phyloP scores from a whole-genome alignment of 2,113 vertebrate species.

The Protobothrops mucrosquamatus region DNA sequence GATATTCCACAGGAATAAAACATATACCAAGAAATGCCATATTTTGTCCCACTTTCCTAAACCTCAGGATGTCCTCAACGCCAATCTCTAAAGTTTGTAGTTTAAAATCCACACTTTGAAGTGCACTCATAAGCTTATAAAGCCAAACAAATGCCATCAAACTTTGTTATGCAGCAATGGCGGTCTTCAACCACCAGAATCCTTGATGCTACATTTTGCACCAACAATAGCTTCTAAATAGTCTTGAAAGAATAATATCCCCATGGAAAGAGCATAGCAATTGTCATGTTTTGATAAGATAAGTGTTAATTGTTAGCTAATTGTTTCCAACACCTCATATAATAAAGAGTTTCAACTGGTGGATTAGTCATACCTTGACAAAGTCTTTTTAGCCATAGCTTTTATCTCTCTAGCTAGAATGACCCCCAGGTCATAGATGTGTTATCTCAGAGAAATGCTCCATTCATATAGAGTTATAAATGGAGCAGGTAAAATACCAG shows the following conservation, averaged over 20 bases:
- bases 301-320: background rate
- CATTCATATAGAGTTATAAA: background rate
- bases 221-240: background rate
- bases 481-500: background rate
- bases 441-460: background rate
- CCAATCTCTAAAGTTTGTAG: background rate
- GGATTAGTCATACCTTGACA: background rate
- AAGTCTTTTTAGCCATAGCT: background rate
- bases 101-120: background rate
- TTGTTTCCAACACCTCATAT: background rate
- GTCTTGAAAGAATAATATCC: background rate
- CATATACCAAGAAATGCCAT: background rate
- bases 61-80: background rate
- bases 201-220: background rate
- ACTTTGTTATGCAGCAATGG: background rate
- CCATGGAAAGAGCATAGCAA: background rate
- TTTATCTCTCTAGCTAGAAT: background rate
- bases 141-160: background rate
- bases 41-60: background rate
- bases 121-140: background rate
- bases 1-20: background rate
- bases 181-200: background rate
- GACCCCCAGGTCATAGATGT: background rate
- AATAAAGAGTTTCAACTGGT: background rate
- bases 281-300: background rate